Percentiles rank a stretch among this genome's conserved stretches.
Conservation (phyloP, 2,888 invertebrate genomes). For the Erynnis tages region DNA sequence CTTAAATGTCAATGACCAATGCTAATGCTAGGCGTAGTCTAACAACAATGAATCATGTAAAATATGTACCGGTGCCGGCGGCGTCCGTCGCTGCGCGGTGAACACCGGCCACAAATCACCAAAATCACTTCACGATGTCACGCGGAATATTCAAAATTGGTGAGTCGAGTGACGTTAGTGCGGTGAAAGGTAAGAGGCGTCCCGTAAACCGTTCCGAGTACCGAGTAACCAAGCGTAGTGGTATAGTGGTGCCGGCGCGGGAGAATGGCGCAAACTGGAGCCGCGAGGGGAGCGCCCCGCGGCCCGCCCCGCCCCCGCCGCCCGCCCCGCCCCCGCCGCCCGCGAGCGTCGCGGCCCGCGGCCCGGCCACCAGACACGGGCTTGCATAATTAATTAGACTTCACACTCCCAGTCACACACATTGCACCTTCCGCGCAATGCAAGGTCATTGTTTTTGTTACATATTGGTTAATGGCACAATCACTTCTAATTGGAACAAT, state of each 20-base stretch:
- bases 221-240: conserved; percentile 66
- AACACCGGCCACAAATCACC: conserved; percentile 71
- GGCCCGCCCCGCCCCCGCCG: conserved; percentile 29
- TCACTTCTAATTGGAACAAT: conserved; percentile 9
- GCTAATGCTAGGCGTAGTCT: conserved; percentile 50
- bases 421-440: conserved; percentile 62
- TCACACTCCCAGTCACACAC: conserved; percentile 49
- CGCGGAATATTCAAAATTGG: conserved; percentile 59
- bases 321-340: conserved; percentile 36
- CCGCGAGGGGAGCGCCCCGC: conserved; percentile 50
- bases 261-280: conserved; percentile 77
- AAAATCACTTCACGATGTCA: conserved; percentile 74
- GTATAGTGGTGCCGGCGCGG: conserved; percentile 60
- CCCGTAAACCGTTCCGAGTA: conserved; percentile 67
- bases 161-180: conserved; percentile 62
- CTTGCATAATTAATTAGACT: conserved; percentile 76
- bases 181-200: conserved; percentile 77
- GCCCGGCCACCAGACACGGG: conserved; percentile 67
- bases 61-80: conserved; percentile 60
- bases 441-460: conserved; percentile 69
- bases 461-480: conserved; percentile 29
- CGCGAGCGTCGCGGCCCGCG: conserved; percentile 42
- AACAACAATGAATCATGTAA: conserved; percentile 57
- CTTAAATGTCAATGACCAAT: conserved; percentile 51
- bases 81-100: conserved; percentile 42